These are phyloP conservation scores for Drosophila cardini DNA, from an alignment of 1,140 invertebrate genomes.

Conservation along the genomic window DNA sequence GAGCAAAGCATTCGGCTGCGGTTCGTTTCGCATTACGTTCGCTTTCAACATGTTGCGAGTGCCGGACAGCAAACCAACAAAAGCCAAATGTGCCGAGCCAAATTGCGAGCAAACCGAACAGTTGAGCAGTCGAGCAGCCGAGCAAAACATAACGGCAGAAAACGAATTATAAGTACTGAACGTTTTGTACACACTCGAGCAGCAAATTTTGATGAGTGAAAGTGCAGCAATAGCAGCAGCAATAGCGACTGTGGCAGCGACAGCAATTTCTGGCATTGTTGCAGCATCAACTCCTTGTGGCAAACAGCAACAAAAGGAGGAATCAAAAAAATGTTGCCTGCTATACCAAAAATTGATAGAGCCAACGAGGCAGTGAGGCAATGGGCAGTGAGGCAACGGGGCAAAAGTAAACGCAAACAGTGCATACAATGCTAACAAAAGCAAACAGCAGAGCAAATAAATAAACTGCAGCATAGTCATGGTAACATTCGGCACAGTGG, in stretches of 20 bases:
- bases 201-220: slow-evolving; percentile 9
- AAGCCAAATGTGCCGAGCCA: slow-evolving; percentile 1
- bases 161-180: too few species aligned
- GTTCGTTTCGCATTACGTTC: slow-evolving; percentile 34
- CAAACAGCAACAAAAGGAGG: slow-evolving; percentile 9
- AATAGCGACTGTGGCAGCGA: slow-evolving; percentile 7
- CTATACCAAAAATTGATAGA: slow-evolving; percentile 23
- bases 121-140: not conserved
- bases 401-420: slow-evolving; percentile 15
- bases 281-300: slow-evolving; percentile 13
- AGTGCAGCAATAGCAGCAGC: slow-evolving; percentile 29
- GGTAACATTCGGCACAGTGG: slow-evolving; percentile 15
- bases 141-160: not conserved
- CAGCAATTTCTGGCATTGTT: slow-evolving; percentile 9
- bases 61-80: not conserved
- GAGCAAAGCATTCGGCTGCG: slow-evolving; percentile 17
- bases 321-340: not conserved
- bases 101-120: slow-evolving; percentile 1
- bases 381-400: not conserved
- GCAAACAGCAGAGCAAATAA: slow-evolving; percentile 30
- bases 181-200: not conserved
- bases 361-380: slow-evolving; percentile 3
- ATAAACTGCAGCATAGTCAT: slow-evolving; percentile 31
- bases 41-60: slow-evolving; percentile 60
- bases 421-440: slow-evolving; percentile 27